These are phyloP conservation scores for Sitta carolinensis DNA, from an alignment of 2,797 vertebrate species.

Conservation along the genomic window DNA sequence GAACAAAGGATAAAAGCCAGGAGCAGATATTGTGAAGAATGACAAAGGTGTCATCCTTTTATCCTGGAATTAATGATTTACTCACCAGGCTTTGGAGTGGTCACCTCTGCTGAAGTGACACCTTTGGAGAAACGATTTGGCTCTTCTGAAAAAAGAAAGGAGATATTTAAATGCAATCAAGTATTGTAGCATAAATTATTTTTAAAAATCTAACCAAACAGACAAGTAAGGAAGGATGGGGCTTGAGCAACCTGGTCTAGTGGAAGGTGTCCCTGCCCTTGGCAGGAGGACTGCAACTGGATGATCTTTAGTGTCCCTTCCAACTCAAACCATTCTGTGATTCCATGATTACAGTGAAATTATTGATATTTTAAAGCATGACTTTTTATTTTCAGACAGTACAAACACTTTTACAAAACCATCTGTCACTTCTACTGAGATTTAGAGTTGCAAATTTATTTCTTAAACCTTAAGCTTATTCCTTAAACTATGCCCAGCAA, in stretches of 20 bases:
- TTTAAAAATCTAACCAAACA: background rate
- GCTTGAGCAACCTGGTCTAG: background rate
- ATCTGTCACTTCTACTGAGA: background rate
- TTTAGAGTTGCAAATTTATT: background rate
- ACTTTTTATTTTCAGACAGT: background rate
- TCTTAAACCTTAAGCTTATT: background rate
- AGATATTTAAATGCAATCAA: background rate
- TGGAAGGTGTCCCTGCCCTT: background rate
- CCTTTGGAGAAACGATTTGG: constrained; percentile 80
- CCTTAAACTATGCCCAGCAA: background rate
- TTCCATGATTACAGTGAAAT: background rate
- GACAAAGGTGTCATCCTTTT: background rate
- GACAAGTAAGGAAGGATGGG: background rate
- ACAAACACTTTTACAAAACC: background rate
- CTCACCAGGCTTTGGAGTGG: constrained; percentile 79
- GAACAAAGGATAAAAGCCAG: background rate
- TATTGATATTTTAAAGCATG: background rate
- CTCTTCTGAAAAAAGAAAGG: constrained; percentile 69
- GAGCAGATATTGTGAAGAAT: background rate
- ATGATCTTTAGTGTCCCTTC: background rate
- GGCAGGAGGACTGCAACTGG: background rate
- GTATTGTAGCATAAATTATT: background rate
- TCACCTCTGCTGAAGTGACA: constrained; percentile 66
- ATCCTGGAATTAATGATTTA: background rate
- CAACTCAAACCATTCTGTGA: background rate